phyloP scores from a whole-genome alignment of 2,797 vertebrate species.

The Mormyrus hasselquistii region DNA sequence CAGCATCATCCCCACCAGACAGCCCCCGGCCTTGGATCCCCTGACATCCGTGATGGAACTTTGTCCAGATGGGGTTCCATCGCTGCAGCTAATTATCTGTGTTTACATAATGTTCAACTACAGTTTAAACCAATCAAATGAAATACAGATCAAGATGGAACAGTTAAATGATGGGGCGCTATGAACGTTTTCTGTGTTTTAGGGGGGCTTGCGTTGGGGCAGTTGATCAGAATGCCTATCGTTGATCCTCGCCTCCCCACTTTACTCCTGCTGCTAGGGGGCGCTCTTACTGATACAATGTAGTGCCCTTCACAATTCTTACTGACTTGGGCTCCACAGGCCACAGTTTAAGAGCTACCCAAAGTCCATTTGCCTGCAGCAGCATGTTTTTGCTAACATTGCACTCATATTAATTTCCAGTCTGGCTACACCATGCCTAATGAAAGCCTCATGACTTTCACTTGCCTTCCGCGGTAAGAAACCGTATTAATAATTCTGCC shows the following conservation, averaged over 20 bases:
- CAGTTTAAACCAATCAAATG: neutral
- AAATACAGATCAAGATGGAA: slow-evolving; percentile 1
- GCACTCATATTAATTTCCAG: slow-evolving; percentile 3
- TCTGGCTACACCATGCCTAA: neutral
- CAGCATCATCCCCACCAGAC: neutral
- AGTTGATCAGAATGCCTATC: neutral
- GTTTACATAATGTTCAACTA: slow-evolving; percentile 1
- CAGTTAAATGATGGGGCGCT: neutral
- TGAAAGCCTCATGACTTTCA: neutral
- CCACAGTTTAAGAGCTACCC: neutral
- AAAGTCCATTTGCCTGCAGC: neutral
- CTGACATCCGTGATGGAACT: neutral
- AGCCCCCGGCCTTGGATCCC: neutral
- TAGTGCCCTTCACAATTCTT: neutral
- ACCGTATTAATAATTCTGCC: slow-evolving; percentile 13
- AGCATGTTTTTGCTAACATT: neutral
- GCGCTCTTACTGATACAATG: neutral
- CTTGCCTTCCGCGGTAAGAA: neutral
- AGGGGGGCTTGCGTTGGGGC: neutral
- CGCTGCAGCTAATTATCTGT: slow-evolving; percentile 6
- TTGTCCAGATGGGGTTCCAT: neutral
- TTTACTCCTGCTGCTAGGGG: neutral
- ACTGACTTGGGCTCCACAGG: neutral
- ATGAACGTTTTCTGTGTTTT: neutral
- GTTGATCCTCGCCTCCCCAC: neutral